Evolutionary conservation across 2,888 invertebrate species (phyloP).

Genomic region (Diarsia rubi): DNA sequence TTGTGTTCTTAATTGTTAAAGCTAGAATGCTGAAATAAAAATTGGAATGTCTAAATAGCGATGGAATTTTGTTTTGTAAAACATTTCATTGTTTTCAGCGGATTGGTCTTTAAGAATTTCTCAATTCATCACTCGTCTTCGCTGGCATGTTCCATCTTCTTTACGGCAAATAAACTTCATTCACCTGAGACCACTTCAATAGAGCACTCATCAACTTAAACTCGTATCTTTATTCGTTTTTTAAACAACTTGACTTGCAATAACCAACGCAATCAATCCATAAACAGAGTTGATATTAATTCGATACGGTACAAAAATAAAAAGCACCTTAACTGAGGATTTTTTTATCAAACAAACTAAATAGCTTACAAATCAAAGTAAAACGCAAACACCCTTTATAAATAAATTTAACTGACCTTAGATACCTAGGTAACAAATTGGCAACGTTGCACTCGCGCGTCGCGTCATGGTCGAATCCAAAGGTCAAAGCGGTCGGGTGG

Average conservation of each 20-base stretch:
- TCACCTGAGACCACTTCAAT: slow-evolving; percentile 38
- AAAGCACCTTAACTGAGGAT: no score
- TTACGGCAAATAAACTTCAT: slow-evolving; percentile 30
- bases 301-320: no score
- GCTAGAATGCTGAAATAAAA: slow-evolving; percentile 15
- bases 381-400: no score
- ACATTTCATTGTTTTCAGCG: neutral
- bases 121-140: neutral
- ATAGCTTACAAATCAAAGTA: no score
- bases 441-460: no score
- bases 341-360: no score
- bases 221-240: slow-evolving; percentile 1
- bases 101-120: neutral
- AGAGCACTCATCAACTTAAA: slow-evolving; percentile 11
- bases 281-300: no score
- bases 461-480: no score
- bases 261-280: neutral
- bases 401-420: no score
- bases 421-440: no score
- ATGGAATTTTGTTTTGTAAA: neutral
- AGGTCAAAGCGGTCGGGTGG: no score
- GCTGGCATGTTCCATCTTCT: slow-evolving; percentile 6
- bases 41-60: neutral
- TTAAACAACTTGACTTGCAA: no score
- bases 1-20: slow-evolving; percentile 28